Evolutionary conservation across 2,113 vertebrate genomes (phyloP), one percentile per base, ranked within the genome.

Genomic region (Cinclus cinclus): DNA sequence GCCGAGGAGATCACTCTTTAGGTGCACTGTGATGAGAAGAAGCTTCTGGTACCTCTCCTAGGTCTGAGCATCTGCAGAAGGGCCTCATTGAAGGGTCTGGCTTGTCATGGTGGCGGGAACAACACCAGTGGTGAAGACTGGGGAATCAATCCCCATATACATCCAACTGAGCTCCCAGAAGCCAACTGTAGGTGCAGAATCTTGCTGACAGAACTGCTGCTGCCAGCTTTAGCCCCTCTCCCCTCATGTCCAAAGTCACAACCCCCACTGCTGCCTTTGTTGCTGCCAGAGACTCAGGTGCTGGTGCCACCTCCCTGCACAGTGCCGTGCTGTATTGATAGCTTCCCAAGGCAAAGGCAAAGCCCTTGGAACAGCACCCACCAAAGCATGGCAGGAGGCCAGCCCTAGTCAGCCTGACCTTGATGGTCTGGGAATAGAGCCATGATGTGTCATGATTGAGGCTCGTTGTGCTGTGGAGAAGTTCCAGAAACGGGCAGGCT

Each of bases 361-460:
- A 92, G 56, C 80, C 83, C 76, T 94, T 96, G 95, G 92, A 96
- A 84, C 69, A 87, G 88, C 77, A 93, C 76, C 88, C 83, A 96
- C 60, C 69, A 90, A 90, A 93, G 80, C 28, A 39, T 87, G 96
- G 95, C 60, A 0, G 49, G 64, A 62, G 80, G 90, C 95, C 95
- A 97, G 80, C 65, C 83, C 86, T 50, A 75, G 73, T 87, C 88
- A 89, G 93, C 73, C 89, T 96, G 96, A 94, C 95, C 95, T 97
- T 93, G 96, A 79, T 95, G 88, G 80, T 89, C 92, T 96, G 95
- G 96, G 96, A 94, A 94, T 24, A 53, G 52, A 90, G 92, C 95
- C 95, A 96, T 55, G 69, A 75, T 82, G 49, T 96, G 69, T 96
- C 96, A 92, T 93, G 92, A 64, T 0, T 89, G 65, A 83, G 65